A percentile compares a stretch with the other conserved stretches of the same genome.
phyloP scores from a whole-genome alignment of 2,797 vertebrate genomes.

The Alauda arvensis region DNA sequence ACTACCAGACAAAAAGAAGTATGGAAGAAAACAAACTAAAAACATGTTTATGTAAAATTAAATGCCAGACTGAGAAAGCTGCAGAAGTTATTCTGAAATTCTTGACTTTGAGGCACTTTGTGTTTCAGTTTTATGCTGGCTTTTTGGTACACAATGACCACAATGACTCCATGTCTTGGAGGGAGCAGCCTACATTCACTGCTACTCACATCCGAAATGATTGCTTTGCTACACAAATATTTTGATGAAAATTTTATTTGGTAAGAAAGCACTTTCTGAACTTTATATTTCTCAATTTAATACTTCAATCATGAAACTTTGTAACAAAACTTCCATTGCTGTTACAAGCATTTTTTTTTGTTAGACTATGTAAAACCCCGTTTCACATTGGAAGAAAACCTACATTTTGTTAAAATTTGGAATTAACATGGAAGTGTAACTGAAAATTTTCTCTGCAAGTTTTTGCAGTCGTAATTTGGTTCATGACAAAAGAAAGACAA shows the following conservation, averaged over 20 bases:
- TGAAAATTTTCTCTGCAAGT: not conserved
- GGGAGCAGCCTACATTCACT: not conserved
- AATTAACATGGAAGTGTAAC: not conserved
- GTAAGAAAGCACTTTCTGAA: not conserved
- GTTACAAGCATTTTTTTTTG: not conserved
- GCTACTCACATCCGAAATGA: not conserved
- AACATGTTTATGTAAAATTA: accelerated
- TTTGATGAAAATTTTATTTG: not conserved
- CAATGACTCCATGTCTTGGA: not conserved
- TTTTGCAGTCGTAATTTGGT: not conserved
- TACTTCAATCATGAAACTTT: not conserved
- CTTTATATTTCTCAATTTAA: not conserved
- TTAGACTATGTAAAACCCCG: not conserved
- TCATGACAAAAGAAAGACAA: not conserved
- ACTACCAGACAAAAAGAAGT: not conserved
- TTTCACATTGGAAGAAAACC: not conserved
- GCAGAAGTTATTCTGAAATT: not conserved
- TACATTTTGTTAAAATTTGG: not conserved
- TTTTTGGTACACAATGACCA: not conserved
- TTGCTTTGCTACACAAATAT: not conserved
- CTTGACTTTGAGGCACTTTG: not conserved
- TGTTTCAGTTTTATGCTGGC: not conserved
- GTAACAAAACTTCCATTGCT: not conserved
- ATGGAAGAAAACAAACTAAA: not conserved
- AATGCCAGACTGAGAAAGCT: not conserved